Conservation (phyloP, 2,113 vertebrate genomes). For the Cynopterus brachyotis region DNA sequence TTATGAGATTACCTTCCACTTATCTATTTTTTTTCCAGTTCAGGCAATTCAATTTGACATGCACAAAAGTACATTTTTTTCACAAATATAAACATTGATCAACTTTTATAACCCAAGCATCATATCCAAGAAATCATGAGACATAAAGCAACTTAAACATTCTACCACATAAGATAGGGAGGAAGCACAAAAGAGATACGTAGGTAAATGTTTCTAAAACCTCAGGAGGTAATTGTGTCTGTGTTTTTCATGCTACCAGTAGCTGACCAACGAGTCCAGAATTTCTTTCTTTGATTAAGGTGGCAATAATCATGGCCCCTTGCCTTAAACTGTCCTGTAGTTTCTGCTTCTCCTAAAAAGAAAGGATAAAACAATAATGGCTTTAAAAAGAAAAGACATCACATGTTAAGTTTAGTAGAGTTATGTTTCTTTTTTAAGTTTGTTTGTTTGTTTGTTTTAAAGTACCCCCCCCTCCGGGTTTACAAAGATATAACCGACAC, state of each 20-base stretch:
- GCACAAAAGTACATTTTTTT: neutral
- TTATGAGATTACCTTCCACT: neutral
- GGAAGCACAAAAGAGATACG: neutral
- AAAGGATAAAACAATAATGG: neutral
- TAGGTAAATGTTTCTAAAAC: neutral
- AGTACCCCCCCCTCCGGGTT: neutral
- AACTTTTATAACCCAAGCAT: neutral
- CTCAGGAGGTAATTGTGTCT: neutral
- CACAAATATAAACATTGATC: neutral
- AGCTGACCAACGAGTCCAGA: conserved; percentile 82
- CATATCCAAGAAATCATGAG: neutral
- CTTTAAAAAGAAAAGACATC: neutral
- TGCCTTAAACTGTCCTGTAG: conserved; percentile 82
- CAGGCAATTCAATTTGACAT: neutral
- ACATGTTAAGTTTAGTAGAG: neutral
- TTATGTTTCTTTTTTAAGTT: neutral
- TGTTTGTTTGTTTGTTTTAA: neutral
- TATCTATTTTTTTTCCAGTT: neutral
- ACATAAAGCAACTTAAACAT: neutral
- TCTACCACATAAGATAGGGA: neutral
- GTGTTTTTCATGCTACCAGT: conserved; percentile 79
- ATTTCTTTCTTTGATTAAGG: conserved; percentile 85
- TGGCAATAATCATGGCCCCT: conserved; percentile 79
- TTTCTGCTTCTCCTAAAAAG: conserved; percentile 77
- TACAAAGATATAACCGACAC: neutral